These are phyloP conservation scores for Mus spicilegus DNA, from an alignment of 2,113 vertebrate species.

Conservation along the genomic window DNA sequence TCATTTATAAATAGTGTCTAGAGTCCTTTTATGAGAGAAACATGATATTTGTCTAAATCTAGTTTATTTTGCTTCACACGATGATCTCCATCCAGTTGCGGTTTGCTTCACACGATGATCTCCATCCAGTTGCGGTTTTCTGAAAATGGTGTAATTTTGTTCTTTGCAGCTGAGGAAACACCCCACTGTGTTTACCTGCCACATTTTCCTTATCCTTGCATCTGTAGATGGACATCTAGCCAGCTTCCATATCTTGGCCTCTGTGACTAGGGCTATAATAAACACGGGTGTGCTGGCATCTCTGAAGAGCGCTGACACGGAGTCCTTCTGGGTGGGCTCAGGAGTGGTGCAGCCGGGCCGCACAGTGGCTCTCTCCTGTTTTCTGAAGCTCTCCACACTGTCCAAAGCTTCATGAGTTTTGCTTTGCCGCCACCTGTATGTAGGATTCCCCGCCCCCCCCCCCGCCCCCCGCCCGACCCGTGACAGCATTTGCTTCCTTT, in stretches of 20 bases:
- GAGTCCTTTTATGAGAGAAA: background rate
- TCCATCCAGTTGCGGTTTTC: background rate
- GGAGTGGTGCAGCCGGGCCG: no score
- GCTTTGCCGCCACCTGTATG: background rate
- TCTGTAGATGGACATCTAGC: no score
- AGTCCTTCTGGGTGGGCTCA: background rate
- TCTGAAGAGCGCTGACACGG: background rate
- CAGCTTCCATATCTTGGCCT: background rate
- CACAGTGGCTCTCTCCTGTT: background rate
- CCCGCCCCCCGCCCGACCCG: no score
- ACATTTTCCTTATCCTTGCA: background rate
- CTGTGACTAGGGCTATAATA: background rate
- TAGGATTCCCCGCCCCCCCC: background rate
- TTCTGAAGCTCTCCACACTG: background rate
- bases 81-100: background rate
- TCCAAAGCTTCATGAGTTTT: background rate
- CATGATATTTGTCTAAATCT: background rate
- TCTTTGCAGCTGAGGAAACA: background rate
- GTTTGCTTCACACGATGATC: background rate
- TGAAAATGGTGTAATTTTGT: background rate
- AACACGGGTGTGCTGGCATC: background rate
- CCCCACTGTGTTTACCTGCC: background rate
- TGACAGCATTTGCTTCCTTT: background rate
- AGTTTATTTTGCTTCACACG: background rate
- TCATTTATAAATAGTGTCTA: background rate